Conservation (phyloP, 1,140 invertebrate genomes). For the Paralvinella palmiformis region DNA sequence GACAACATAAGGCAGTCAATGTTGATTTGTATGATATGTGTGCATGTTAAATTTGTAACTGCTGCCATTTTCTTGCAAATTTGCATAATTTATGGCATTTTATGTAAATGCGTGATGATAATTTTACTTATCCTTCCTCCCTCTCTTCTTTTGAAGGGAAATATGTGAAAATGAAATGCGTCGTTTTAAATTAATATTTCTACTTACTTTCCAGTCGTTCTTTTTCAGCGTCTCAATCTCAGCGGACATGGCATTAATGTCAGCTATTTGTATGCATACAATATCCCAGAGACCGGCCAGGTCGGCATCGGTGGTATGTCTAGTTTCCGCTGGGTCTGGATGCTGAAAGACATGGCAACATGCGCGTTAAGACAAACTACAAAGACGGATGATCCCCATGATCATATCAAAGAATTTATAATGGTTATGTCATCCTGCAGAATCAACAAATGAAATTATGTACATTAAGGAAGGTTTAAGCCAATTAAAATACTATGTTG, state of each 20-base stretch:
- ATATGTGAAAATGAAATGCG: constrained; percentile 18
- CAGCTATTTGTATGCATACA: constrained; percentile 82
- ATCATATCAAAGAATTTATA: not conserved
- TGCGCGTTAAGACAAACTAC: constrained; percentile 53
- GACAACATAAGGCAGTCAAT: too few species aligned
- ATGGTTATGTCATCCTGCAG: not conserved
- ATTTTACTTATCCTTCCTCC: too few species aligned
- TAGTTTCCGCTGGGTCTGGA: too few species aligned
- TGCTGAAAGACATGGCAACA: too few species aligned
- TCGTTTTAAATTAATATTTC: constrained; percentile 40
- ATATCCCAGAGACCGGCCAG: constrained; percentile 96
- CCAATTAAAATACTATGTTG: too few species aligned
- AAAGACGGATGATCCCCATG: not conserved
- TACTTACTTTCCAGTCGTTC: constrained; percentile 65
- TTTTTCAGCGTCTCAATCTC: constrained; percentile 65
- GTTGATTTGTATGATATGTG: too few species aligned
- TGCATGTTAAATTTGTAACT: too few species aligned
- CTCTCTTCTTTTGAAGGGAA: not conserved
- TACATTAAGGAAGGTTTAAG: not conserved
- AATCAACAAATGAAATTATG: not conserved
- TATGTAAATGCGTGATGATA: too few species aligned
- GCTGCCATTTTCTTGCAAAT: too few species aligned
- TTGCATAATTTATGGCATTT: too few species aligned
- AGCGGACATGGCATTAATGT: constrained; percentile 71
- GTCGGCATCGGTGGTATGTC: constrained; percentile 81